phyloP scores from a whole-genome alignment of 37 sponge, comb jelly and placozoan genomes.

The Beroe ovata region DNA sequence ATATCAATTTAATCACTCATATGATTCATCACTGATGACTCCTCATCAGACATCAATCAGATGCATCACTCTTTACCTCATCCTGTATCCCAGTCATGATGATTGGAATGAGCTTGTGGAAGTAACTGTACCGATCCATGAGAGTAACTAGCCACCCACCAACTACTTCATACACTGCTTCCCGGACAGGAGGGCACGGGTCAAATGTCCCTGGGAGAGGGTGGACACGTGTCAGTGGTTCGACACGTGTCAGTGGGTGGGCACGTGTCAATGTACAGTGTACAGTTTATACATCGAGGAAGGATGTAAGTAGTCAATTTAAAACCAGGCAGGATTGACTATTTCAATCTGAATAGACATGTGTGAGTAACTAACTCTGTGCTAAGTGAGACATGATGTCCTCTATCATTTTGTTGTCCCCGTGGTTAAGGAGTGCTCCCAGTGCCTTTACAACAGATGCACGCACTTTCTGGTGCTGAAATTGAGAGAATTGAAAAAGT shows the following conservation, averaged over 20 bases:
- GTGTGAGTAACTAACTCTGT: constrained; percentile 47
- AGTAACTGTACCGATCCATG: constrained; percentile 85
- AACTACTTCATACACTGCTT: constrained; percentile 63
- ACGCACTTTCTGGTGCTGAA: constrained; percentile 65
- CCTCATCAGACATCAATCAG: no score
- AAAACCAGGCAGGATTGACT: no score
- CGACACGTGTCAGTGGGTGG: no score
- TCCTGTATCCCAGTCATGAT: constrained; percentile 81
- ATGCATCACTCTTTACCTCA: no score
- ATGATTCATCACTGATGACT: no score
- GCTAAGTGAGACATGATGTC: constrained; percentile 52
- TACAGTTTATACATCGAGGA: no score
- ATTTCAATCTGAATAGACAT: no score
- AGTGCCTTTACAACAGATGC: constrained; percentile 5
- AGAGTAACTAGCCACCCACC: constrained; percentile 74
- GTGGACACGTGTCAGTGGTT: no score
- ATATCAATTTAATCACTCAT: no score
- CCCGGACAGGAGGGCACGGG: constrained; percentile 54
- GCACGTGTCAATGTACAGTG: no score
- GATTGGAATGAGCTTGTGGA: constrained; percentile 86
- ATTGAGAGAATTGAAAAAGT: no score
- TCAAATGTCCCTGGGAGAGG: constrained; percentile 49
- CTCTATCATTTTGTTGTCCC: constrained; percentile 60
- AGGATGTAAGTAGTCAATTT: no score
- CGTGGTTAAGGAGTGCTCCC: constrained; percentile 41